Evolutionary conservation across 2,113 vertebrate species (phyloP), one percentile per base, ranked within the genome.

Genomic region (Microtus ochrogaster): DNA sequence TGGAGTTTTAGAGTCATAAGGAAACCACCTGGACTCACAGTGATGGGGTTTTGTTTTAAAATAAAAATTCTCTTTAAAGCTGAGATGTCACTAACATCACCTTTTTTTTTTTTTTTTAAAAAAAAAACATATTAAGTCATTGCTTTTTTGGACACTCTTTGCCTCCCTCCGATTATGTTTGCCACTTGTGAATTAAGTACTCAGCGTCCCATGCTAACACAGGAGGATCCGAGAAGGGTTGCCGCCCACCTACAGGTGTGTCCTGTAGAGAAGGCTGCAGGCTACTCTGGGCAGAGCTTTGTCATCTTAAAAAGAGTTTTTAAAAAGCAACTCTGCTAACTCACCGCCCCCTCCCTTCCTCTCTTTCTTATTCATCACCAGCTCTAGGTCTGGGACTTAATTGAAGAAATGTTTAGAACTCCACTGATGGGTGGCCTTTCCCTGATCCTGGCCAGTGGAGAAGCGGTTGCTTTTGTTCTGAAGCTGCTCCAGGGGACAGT

Each of bases 381-480:
- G 76, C 87, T 95, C 26, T 47, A 70, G 66, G 82, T 74, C 82
- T 87, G 39, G 49, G 88, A 73, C 81, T 97, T 97, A 92, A 96
- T 55, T 86, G 92, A 73, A 97, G 85, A 97, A 90, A 96, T 94
- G 87, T 91, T 97, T 94, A 84, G 84, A 94, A 92, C 95, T 94
- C 95, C 89, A 84, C 90, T 72, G 77, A 89, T 90, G 90, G 90
- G 76, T 85, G 88, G 77, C 72, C 92, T 79, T 92, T 91, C 33
- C 14, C 79, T 63, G 84, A 81, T 85, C 92, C 61, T 83, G 55
- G 55, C 30, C 90, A 76, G 66, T 44, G 26, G 92, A 81, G 96
- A 96, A 82, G 24, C 83, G 41, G 79, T 95, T 93, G 76, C 96
- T 97, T 96, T 94, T 78, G 96, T 89, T 77, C 78, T 95, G 86